phyloP scores from a whole-genome alignment of 2,888 invertebrate genomes.

The Orchestes rusci region DNA sequence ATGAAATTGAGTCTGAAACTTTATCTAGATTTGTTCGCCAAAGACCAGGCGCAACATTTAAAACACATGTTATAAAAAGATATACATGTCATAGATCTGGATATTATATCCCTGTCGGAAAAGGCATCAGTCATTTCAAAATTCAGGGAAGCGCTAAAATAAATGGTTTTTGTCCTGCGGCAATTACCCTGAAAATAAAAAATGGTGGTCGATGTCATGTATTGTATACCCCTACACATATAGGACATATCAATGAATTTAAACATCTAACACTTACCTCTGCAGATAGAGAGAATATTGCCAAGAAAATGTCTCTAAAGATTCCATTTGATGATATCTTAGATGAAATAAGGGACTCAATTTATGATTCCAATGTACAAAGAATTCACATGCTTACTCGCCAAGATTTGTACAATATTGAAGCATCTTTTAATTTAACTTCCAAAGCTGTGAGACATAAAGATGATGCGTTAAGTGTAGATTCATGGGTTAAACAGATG shows the following conservation, averaged over 20 bases:
- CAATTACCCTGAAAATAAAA: neutral
- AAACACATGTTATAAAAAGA: no score
- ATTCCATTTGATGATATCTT: constrained; percentile 22
- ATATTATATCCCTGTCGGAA: neutral
- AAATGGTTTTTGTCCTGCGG: constrained; percentile 1
- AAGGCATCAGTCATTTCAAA: constrained; percentile 1
- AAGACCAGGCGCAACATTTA: no score
- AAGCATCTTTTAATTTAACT: constrained; percentile 18
- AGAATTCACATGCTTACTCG: constrained; percentile 19
- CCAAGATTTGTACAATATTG: constrained; percentile 24
- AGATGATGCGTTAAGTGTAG: constrained; percentile 15
- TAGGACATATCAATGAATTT: constrained; percentile 2
- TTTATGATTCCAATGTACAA: constrained; percentile 2
- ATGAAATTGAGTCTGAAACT: no score
- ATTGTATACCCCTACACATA: constrained; percentile 2
- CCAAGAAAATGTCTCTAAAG: constrained; percentile 9
- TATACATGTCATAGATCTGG: no score
- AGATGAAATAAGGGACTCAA: constrained; percentile 19
- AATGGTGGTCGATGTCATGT: constrained; percentile 3
- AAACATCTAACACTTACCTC: constrained; percentile 3
- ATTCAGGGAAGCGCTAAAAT: constrained; percentile 3
- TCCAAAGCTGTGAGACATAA: constrained; percentile 9
- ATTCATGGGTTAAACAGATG: constrained; percentile 1
- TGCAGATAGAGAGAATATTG: constrained; percentile 1
- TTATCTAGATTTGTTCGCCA: no score